These are phyloP conservation scores for Leptopilina myrica DNA, from an alignment of 2,888 invertebrate genomes.

Conservation along the genomic window DNA sequence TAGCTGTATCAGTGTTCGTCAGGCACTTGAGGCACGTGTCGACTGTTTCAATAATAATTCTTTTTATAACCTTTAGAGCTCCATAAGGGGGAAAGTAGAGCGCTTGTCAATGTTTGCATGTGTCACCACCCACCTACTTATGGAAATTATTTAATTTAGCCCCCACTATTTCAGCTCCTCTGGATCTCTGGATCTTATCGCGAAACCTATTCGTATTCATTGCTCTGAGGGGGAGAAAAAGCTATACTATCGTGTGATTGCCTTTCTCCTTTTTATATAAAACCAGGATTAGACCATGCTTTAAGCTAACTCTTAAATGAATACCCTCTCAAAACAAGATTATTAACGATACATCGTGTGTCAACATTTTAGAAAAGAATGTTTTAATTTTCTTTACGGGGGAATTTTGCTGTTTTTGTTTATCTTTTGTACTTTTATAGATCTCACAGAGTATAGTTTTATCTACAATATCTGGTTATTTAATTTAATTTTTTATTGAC, in stretches of 20 bases:
- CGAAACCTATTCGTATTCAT: slow-evolving; percentile 77
- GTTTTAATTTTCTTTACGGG: no score
- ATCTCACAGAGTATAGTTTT: no score
- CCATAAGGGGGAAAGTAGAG: slow-evolving; percentile 61
- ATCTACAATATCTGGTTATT: no score
- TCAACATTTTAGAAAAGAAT: not conserved
- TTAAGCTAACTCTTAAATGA: slow-evolving; percentile 42
- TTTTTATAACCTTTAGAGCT: slow-evolving; percentile 63
- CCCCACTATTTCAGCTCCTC: slow-evolving; percentile 62
- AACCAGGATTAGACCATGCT: slow-evolving; percentile 31
- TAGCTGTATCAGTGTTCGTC: slow-evolving; percentile 64
- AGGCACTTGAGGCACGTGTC: slow-evolving; percentile 62
- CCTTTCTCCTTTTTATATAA: slow-evolving; percentile 56
- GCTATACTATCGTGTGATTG: slow-evolving; percentile 65
- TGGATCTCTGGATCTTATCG: slow-evolving; percentile 75
- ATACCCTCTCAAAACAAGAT: slow-evolving; percentile 12
- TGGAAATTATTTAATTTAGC: slow-evolving; percentile 77
- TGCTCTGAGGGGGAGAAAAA: slow-evolving; percentile 65
- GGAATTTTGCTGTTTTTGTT: no score
- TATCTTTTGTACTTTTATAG: no score
- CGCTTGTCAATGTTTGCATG: slow-evolving; percentile 77
- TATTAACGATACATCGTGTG: not conserved
- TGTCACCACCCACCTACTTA: slow-evolving; percentile 77
- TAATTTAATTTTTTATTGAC: no score
- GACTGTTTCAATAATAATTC: slow-evolving; percentile 75